Conservation (phyloP, 2,797 vertebrate species). For the Crypturellus tataupa region DNA sequence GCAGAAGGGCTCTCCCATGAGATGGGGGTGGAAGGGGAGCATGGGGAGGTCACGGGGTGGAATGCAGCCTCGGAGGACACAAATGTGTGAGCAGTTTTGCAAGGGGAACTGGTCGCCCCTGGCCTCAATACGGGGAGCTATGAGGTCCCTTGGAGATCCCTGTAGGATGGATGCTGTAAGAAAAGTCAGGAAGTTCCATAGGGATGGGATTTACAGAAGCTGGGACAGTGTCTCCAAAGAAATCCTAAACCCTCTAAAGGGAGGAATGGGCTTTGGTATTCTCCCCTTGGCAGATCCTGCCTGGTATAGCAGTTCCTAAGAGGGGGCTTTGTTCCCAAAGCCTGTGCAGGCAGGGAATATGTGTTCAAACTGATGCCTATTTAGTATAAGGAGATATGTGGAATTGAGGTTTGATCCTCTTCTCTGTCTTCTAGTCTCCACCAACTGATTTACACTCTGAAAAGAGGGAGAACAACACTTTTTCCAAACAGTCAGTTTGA, state of each 20-base stretch:
- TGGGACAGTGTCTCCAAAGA: not conserved
- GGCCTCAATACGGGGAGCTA: not conserved
- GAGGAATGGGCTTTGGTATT: not conserved
- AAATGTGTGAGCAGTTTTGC: not conserved
- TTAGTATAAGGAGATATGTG: not conserved
- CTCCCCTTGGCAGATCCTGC: not conserved
- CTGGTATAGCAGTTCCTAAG: not conserved
- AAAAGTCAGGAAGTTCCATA: not conserved
- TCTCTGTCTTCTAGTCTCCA: not conserved
- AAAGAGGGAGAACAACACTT: not conserved
- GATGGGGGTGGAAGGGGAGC: fast-evolving
- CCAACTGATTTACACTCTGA: not conserved
- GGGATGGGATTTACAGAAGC: not conserved
- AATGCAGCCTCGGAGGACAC: not conserved
- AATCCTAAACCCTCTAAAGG: not conserved
- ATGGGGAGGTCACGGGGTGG: fast-evolving
- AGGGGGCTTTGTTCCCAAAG: not conserved
- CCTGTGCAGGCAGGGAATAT: not conserved
- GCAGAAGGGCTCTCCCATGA: fast-evolving
- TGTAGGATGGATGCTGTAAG: not conserved
- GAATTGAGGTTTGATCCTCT: not conserved
- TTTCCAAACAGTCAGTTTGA: not conserved
- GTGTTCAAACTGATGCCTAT: not conserved
- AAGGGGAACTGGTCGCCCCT: not conserved
- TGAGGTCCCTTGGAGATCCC: not conserved